These are phyloP conservation scores for Chaitophorus viminalis DNA, from an alignment of 2,888 invertebrate species.

Conservation along the genomic window DNA sequence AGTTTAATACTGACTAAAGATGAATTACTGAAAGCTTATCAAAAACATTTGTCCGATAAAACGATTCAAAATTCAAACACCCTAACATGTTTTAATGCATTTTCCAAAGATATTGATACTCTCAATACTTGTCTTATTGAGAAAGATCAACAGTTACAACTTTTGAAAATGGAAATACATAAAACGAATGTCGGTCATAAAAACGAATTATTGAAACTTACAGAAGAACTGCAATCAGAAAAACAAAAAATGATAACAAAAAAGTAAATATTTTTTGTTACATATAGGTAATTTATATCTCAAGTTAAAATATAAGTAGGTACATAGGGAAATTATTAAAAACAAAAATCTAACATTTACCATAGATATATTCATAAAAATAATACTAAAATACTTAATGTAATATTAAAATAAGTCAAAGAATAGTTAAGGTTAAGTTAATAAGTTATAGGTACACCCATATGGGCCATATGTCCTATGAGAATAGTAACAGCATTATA, in stretches of 20 bases:
- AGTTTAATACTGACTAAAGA: conserved; percentile 17
- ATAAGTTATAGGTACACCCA: no score
- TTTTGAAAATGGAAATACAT: conserved; percentile 3
- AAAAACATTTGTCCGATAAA: neutral
- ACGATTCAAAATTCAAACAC: neutral
- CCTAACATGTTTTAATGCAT: neutral
- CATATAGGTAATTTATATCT: no score
- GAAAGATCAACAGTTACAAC: conserved; percentile 4
- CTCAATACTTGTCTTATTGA: neutral
- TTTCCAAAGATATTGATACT: conserved; percentile 5
- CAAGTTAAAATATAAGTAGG: no score
- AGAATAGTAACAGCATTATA: no score
- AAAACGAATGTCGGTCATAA: neutral
- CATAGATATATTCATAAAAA: no score
- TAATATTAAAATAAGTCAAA: no score
- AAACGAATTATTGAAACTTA: conserved; percentile 8
- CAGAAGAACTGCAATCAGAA: neutral
- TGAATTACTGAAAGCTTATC: neutral
- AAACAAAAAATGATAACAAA: neutral
- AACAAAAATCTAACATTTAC: no score
- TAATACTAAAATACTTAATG: no score
- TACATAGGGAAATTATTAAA: no score
- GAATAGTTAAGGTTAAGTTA: no score
- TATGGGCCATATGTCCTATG: no score
- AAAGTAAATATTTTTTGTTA: neutral